Evolutionary conservation across 2,888 invertebrate genomes (phyloP).

Genomic region (Dexiosoma caninum): DNA sequence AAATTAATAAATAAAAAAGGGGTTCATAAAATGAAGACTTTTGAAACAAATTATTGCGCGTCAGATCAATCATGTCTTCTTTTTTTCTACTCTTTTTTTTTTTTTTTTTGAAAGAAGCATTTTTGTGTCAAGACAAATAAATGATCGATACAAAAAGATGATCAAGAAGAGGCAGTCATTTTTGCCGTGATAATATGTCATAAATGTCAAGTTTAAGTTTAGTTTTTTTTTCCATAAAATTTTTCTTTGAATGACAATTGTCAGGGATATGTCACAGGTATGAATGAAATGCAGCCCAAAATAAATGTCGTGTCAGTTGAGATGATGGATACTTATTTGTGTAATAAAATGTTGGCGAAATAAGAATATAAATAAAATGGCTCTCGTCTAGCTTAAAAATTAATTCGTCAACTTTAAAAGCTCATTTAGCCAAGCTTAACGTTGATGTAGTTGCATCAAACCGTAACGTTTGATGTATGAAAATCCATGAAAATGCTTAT

Average conservation of each 20-base stretch:
- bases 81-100: no score
- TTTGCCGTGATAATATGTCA: not conserved
- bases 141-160: slow-evolving; percentile 37
- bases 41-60: slow-evolving; percentile 15
- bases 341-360: no score
- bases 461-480: no score
- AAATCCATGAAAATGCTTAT: no score
- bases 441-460: no score
- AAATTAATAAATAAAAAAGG: no score
- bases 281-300: not conserved
- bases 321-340: slow-evolving; percentile 1
- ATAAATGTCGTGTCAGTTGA: not conserved
- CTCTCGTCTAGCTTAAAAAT: no score
- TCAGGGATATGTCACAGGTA: not conserved
- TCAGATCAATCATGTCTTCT: not conserved
- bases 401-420: no score
- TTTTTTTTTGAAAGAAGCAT: slow-evolving; percentile 12
- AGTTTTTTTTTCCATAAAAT: not conserved
- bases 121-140: slow-evolving; percentile 3
- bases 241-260: not conserved
- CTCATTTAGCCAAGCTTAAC: no score
- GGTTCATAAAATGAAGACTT: not conserved
- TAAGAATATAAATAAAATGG: no score
- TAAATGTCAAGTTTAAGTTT: slow-evolving; percentile 31
- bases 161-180: not conserved